phyloP scores from a whole-genome alignment of 64 coral and sea anemone genomes.

The Porites australiensis region DNA sequence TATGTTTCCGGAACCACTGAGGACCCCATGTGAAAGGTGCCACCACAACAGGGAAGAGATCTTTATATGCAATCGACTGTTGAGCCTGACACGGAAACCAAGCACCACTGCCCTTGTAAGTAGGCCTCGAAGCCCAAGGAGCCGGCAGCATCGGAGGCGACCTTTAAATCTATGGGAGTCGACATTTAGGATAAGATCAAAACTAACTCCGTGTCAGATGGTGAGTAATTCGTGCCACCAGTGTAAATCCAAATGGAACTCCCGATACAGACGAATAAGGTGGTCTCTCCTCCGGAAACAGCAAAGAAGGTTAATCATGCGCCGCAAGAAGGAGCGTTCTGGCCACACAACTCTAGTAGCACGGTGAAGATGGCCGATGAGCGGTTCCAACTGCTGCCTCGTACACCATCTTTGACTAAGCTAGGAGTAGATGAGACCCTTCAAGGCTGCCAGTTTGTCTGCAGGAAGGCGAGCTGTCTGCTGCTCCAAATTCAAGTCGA shows the following conservation, averaged over 20 bases:
- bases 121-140: too few relatives aligned
- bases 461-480: conserved; percentile 4
- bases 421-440: not conserved
- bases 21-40: too few relatives aligned
- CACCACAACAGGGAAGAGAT: too few relatives aligned
- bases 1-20: too few relatives aligned
- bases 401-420: not conserved
- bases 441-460: conserved; percentile 31
- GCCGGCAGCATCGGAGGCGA: too few relatives aligned
- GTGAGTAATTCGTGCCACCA: not conserved
- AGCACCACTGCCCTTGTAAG: too few relatives aligned
- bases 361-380: conserved; percentile 34
- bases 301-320: not conserved
- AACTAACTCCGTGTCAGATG: not conserved
- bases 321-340: not conserved
- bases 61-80: too few relatives aligned
- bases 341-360: conserved; percentile 21
- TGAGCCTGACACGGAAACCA: too few relatives aligned
- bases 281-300: not conserved
- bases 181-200: not conserved
- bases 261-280: not conserved
- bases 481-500: conserved; percentile 27
- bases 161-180: too few relatives aligned
- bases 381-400: conserved; percentile 26
- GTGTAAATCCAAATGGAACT: not conserved